A percentile compares a stretch with the other conserved stretches of the same genome.
Conservation (phyloP, 1,140 invertebrate species). For the Drosophila ohnishii region DNA sequence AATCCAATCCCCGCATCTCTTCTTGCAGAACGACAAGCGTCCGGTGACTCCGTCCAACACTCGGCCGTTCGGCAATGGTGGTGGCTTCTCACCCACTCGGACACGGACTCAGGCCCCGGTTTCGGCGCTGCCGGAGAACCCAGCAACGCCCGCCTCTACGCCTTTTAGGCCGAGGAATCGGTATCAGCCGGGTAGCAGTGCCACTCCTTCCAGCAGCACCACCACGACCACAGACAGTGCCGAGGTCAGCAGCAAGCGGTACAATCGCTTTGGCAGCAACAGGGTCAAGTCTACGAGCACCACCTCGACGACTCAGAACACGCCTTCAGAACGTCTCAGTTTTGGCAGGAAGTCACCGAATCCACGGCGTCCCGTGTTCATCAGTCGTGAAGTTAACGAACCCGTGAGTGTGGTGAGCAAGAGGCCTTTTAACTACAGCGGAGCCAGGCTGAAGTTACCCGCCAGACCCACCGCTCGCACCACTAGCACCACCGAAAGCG, state of each 20-base stretch:
- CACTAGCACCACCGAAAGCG: constrained; percentile 59
- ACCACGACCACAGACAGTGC: constrained; percentile 52
- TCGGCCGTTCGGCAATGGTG: constrained; percentile 73
- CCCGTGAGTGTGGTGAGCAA: constrained; percentile 58
- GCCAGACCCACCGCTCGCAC: constrained; percentile 49
- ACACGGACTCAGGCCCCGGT: constrained; percentile 53
- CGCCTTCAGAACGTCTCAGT: constrained; percentile 59
- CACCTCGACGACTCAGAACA: constrained; percentile 46
- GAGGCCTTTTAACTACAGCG: constrained; percentile 60
- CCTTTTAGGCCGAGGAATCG: constrained; percentile 69
- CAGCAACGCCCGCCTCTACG: constrained; percentile 40
- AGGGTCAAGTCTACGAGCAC: constrained; percentile 38
- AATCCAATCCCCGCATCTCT: constrained; percentile 9
- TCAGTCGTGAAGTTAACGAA: constrained; percentile 78
- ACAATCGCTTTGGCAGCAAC: constrained; percentile 70
- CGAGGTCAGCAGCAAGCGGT: constrained; percentile 69
- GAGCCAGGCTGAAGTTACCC: constrained; percentile 63
- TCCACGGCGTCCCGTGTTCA: constrained; percentile 73
- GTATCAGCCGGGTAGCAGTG: constrained; percentile 60
- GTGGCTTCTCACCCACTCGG: constrained; percentile 70
- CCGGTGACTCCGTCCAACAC: constrained; percentile 40
- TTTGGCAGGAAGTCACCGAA: constrained; percentile 61
- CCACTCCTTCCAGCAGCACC: constrained; percentile 35
- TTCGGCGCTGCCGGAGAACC: constrained; percentile 23
- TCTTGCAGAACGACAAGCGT: constrained; percentile 67